Evolutionary conservation across 2,888 invertebrate species (phyloP).

Genomic region (Steromphala cineraria): DNA sequence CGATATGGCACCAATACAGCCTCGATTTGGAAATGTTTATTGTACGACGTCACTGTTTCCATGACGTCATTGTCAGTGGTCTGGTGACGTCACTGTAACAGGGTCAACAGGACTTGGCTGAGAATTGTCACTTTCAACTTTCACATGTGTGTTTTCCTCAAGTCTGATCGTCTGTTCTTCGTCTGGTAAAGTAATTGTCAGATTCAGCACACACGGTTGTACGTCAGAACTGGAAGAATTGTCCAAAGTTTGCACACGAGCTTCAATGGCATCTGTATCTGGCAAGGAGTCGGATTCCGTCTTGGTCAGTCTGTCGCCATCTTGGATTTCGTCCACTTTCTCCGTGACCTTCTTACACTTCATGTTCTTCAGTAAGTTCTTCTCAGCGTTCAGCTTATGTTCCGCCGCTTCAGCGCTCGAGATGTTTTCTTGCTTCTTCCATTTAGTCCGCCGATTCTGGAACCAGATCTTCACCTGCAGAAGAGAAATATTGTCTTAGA

Average conservation of each 20-base stretch:
- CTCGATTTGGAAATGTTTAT: too few relatives aligned
- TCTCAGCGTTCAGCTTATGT: constrained; percentile 80
- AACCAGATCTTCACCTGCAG: constrained; percentile 94
- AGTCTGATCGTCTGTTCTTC: not conserved
- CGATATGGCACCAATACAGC: too few relatives aligned
- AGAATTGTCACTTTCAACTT: too few relatives aligned
- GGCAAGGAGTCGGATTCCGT: not conserved
- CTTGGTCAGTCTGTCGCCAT: not conserved
- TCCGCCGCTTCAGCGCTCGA: constrained; percentile 91
- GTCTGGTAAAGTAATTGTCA: not conserved
- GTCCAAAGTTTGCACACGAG: constrained; percentile 12
- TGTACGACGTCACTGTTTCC: too few relatives aligned
- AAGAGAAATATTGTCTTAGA: constrained; percentile 45
- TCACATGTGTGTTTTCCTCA: not conserved
- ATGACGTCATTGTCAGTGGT: too few relatives aligned
- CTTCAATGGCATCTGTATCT: not conserved
- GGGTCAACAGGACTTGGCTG: too few relatives aligned
- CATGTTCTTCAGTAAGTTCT: constrained; percentile 48
- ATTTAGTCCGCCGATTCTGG: constrained; percentile 88
- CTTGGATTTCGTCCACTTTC: constrained; percentile 1
- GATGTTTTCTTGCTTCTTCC: constrained; percentile 95
- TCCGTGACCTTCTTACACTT: constrained; percentile 34
- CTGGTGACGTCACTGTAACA: too few relatives aligned
- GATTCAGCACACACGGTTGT: not conserved
- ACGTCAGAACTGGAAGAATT: not conserved